These are phyloP conservation scores for Drosophila busckii DNA, from an alignment of 1,140 invertebrate species.

Conservation along the genomic window DNA sequence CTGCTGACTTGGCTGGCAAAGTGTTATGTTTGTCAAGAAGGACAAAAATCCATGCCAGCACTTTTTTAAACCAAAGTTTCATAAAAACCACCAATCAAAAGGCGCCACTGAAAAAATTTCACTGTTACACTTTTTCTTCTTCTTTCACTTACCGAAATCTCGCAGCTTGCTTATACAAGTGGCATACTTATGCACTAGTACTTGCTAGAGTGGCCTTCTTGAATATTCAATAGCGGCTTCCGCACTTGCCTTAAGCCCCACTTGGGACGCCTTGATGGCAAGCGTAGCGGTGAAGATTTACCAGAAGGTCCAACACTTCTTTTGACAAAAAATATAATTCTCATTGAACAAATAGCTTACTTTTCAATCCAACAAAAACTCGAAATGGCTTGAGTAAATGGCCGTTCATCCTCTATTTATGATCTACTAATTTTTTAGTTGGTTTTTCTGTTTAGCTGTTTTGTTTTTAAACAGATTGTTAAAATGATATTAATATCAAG, in stretches of 20 bases:
- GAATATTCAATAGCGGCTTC: conserved; percentile 72
- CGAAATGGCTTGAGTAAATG: too few relatives aligned
- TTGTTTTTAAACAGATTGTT: too few relatives aligned
- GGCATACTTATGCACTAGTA: conserved; percentile 15
- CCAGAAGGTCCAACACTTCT: too few relatives aligned
- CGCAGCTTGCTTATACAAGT: too few relatives aligned
- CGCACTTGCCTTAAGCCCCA: conserved; percentile 50
- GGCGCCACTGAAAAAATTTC: conserved; percentile 5
- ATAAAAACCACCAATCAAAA: conserved; percentile 66
- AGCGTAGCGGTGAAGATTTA: neutral
- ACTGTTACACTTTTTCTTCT: conserved; percentile 1
- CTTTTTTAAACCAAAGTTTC: conserved; percentile 70
- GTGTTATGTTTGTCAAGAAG: conserved; percentile 62
- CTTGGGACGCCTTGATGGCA: conserved; percentile 36
- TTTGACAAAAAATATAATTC: too few relatives aligned
- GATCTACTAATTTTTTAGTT: too few relatives aligned
- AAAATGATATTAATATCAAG: too few relatives aligned
- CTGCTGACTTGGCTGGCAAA: conserved; percentile 48
- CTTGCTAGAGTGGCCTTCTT: conserved; percentile 55
- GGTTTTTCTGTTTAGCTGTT: too few relatives aligned
- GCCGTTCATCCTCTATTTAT: too few relatives aligned
- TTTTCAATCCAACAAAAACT: too few relatives aligned
- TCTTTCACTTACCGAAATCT: too few relatives aligned
- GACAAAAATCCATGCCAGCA: conserved; percentile 39
- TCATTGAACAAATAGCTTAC: too few relatives aligned